These are phyloP conservation scores for Trematomus bernacchii DNA, from an alignment of 2,797 vertebrate species.

Conservation along the genomic window DNA sequence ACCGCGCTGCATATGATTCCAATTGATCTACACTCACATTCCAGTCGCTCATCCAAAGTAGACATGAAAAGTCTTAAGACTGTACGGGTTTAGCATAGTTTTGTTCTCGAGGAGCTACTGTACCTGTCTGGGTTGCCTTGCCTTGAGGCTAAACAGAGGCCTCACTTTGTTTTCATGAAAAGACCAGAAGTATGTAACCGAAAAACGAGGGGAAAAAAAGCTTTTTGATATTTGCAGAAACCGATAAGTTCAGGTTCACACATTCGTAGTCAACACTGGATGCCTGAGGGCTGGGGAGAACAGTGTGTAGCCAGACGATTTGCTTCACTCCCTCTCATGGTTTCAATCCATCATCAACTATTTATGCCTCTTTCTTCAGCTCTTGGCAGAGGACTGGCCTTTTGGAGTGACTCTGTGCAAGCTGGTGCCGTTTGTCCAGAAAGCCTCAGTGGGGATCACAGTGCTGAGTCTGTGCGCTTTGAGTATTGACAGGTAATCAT, in stretches of 20 bases:
- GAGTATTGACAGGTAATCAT: constrained; percentile 94
- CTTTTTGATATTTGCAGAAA: constrained; percentile 8
- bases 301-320: constrained; percentile 22
- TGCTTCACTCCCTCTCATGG: constrained; percentile 23
- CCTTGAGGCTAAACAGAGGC: constrained; percentile 13
- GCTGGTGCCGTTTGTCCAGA: constrained; percentile 96
- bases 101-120: constrained; percentile 16
- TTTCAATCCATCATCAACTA: constrained; percentile 22
- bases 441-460: constrained; percentile 96
- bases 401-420: constrained; percentile 96
- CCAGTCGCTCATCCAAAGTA: constrained; percentile 40
- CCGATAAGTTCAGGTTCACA: constrained; percentile 27
- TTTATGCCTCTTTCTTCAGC: constrained; percentile 77
- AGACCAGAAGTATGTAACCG: constrained; percentile 16
- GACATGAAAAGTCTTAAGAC: constrained; percentile 16
- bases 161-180: constrained; percentile 5
- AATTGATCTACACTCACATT: constrained; percentile 58
- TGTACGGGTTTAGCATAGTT: constrained; percentile 20
- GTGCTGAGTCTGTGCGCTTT: constrained; percentile 97
- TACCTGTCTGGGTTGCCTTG: neutral
- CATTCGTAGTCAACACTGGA: constrained; percentile 25
- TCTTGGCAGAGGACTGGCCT: constrained; percentile 94
- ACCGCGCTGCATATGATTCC: constrained; percentile 64
- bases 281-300: constrained; percentile 21
- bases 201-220: neutral